These are phyloP conservation scores for Poecile montanus DNA, from an alignment of 2,797 vertebrate genomes.

Conservation along the genomic window DNA sequence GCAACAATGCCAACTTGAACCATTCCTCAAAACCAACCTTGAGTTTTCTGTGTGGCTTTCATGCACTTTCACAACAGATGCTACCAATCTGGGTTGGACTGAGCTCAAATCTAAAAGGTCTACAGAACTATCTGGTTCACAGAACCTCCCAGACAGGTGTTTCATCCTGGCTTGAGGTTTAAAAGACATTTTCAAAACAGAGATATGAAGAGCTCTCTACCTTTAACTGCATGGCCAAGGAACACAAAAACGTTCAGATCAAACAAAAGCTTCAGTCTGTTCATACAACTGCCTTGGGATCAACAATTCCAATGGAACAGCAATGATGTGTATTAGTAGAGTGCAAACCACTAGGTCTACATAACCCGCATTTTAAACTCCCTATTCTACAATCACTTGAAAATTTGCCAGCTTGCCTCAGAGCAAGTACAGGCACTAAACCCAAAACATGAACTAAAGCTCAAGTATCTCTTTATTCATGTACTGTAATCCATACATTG, in stretches of 20 bases:
- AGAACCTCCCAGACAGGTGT: background rate
- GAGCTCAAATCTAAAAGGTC: background rate
- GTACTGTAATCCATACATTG: background rate
- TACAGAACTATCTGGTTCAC: background rate
- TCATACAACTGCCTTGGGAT: background rate
- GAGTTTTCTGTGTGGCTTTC: background rate
- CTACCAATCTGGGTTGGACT: background rate
- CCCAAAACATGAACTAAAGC: background rate
- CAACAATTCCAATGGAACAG: background rate
- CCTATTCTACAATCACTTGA: background rate
- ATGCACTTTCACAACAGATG: slow-evolving; percentile 11
- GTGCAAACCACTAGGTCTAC: background rate
- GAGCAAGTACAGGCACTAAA: background rate
- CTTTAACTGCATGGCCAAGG: background rate
- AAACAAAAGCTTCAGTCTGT: background rate
- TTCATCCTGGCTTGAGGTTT: background rate
- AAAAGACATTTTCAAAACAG: background rate
- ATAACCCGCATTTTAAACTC: background rate
- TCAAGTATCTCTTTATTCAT: background rate
- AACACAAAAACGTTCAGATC: background rate
- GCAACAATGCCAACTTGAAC: background rate
- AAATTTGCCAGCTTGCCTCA: background rate
- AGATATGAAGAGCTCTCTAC: background rate
- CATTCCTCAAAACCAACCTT: background rate
- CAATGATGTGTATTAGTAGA: background rate